phyloP scores from a whole-genome alignment of 2,888 invertebrate genomes.

The Synanthedon myopaeformis region DNA sequence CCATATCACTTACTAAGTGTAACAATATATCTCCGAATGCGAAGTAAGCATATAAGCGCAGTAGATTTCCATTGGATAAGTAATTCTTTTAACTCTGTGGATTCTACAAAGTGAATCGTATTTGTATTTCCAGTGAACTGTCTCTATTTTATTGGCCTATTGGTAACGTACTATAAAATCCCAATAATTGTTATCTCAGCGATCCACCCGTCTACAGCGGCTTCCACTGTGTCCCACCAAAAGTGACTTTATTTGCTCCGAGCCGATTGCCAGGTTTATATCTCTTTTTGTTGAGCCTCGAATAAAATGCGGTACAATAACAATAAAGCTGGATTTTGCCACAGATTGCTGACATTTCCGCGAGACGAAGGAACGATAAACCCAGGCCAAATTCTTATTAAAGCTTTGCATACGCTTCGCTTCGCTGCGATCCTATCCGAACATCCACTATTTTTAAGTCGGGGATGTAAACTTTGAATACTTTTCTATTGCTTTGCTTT shows the following conservation, averaged over 20 bases:
- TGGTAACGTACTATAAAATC: slow-evolving; percentile 33
- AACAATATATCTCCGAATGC: too few relatives aligned
- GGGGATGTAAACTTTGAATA: slow-evolving; percentile 1
- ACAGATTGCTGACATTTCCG: slow-evolving; percentile 62
- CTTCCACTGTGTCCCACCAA: slow-evolving; percentile 20
- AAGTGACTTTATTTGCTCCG: slow-evolving; percentile 51
- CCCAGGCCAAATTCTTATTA: slow-evolving; percentile 48
- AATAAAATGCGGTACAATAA: slow-evolving; percentile 59
- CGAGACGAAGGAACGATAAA: slow-evolving; percentile 46
- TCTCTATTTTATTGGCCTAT: slow-evolving; percentile 22
- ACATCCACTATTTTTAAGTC: slow-evolving; percentile 17
- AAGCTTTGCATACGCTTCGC: slow-evolving; percentile 46
- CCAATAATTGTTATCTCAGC: slow-evolving; percentile 55
- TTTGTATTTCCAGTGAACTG: background rate
- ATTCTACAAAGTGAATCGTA: background rate
- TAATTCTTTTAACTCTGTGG: too few relatives aligned
- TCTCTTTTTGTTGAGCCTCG: slow-evolving; percentile 42
- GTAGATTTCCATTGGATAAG: too few relatives aligned
- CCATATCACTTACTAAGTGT: too few relatives aligned
- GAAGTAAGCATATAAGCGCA: too few relatives aligned
- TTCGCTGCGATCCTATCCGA: slow-evolving; percentile 22
- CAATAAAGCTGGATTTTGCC: slow-evolving; percentile 61
- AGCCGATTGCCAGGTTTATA: slow-evolving; percentile 56
- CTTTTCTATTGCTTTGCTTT: too few relatives aligned
- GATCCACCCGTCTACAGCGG: slow-evolving; percentile 34